Evolutionary conservation across 2,888 invertebrate species (phyloP).

Genomic region (Hirtodrosophila confusa): DNA sequence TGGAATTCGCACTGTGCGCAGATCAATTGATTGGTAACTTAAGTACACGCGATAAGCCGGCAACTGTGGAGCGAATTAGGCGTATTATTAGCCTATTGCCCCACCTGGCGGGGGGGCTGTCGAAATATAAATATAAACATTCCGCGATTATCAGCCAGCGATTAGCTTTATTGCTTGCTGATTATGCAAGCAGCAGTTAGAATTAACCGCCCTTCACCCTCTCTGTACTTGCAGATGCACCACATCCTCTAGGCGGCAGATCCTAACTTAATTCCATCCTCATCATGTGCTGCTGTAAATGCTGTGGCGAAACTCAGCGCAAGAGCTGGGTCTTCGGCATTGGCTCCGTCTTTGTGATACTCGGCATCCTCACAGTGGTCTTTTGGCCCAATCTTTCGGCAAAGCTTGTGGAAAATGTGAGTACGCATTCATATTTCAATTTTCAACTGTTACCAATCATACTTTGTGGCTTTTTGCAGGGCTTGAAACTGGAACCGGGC

Average conservation of each 20-base stretch:
- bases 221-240: conserved; percentile 31
- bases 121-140: conserved; percentile 38
- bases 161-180: conserved; percentile 22
- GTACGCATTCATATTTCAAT: conserved; percentile 15
- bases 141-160: conserved; percentile 25
- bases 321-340: conserved; percentile 83
- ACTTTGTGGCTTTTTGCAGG: conserved; percentile 83
- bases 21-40: conserved; percentile 13
- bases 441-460: accelerated
- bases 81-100: not conserved
- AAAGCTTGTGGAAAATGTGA: conserved; percentile 77
- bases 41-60: conserved; percentile 38
- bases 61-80: not conserved
- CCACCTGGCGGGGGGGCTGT: conserved; percentile 15
- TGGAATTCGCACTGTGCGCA: no score
- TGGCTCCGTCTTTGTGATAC: conserved; percentile 70
- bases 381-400: conserved; percentile 79
- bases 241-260: conserved; percentile 4
- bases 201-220: not conserved
- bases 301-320: conserved; percentile 81
- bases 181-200: conserved; percentile 17
- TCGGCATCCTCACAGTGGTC: conserved; percentile 76
- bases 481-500: conserved; percentile 87
- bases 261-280: conserved; percentile 1
- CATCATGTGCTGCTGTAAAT: conserved; percentile 81